Percentiles rank a stretch among this genome's conserved stretches.
phyloP scores from a whole-genome alignment of 2,113 vertebrate genomes.

The Empidonax traillii region DNA sequence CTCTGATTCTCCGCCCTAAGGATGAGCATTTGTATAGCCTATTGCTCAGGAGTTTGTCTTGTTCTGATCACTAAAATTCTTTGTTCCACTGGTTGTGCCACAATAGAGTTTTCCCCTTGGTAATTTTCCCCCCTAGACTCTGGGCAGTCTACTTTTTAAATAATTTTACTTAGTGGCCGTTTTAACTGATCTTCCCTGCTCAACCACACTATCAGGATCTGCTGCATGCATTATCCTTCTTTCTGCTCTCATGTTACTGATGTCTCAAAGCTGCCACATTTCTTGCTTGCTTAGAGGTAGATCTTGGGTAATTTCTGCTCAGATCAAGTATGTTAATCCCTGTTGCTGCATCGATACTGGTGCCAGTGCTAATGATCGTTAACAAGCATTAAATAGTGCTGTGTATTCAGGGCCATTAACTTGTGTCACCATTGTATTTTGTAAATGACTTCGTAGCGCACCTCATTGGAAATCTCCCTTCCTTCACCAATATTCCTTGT shows the following conservation, averaged over 20 bases:
- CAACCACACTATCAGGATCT: accelerated
- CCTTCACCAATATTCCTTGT: background rate
- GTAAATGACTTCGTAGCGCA: background rate
- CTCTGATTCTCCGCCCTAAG: background rate
- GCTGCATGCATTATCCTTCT: background rate
- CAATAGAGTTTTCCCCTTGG: background rate
- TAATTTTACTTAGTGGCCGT: background rate
- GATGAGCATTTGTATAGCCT: background rate
- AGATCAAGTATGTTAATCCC: background rate
- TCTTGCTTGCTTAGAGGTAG: background rate
- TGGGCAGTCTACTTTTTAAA: background rate
- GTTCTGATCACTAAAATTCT: background rate
- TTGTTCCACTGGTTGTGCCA: accelerated
- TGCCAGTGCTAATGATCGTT: conserved; percentile 22
- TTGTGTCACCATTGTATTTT: conserved; percentile 5
- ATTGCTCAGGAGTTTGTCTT: background rate
- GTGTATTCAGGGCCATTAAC: conserved; percentile 25
- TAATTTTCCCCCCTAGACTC: background rate
- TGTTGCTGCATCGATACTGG: background rate
- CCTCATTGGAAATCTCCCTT: background rate
- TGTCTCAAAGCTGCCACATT: background rate
- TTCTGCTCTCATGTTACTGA: background rate
- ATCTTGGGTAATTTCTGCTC: background rate
- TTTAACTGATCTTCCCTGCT: background rate
- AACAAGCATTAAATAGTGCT: conserved; percentile 29